Base-by-base conservation (phyloP, 2,888 invertebrate genomes). In the Heliconius cydno region DNA sequence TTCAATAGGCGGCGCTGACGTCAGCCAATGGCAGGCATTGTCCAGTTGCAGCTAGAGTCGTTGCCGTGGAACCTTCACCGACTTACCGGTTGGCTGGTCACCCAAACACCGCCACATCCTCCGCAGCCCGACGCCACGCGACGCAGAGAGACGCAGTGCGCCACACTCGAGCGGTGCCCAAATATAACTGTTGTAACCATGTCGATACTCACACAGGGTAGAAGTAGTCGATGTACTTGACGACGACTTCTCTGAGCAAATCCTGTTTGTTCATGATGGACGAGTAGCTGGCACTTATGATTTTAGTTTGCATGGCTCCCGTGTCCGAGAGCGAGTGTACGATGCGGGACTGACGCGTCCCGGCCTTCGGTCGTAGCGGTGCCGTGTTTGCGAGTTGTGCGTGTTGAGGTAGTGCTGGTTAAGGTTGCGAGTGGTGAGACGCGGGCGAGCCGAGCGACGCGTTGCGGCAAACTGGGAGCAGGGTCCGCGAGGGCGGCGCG, bases 181-280 rank as follows among this genome's bases (percentile, higher is more conserved):
- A 81, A 81, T 80, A 82, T 77, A 82, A 77, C 79, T 84, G 86
- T 90, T 60, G 60, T 60, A 60, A n/a, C 60, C n/a, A 10, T n/a
- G 60, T n/a, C n/a, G 60, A 88, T 93, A 96, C 96, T 96, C 90
- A 96, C 96, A 96, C 96, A 86, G 96, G 96, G 88, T 96, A 96
- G 93, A 96, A 96, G 92, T 96, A 96, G 94, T 96, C 96, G 87
- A 96, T 96, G 92, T 96, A 96, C 91, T 96, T 96, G 92, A 96
- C 96, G 88, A 96, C 96, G 85, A 96, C 96, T 92, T 96, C 96
- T 87, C 96, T 94, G 84, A 96, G 95, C 85, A 96, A 95, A 93
- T 96, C 96, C 92, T 96, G 96, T 91, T 96, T 96, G 92, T 95
- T 95, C 94, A 96, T 96, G 90, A 95, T 96, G 91, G 96, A 95